Percentiles rank a stretch among this genome's conserved stretches.
Conservation (phyloP, 2,113 vertebrate species). For the Chionodraco myersi region DNA sequence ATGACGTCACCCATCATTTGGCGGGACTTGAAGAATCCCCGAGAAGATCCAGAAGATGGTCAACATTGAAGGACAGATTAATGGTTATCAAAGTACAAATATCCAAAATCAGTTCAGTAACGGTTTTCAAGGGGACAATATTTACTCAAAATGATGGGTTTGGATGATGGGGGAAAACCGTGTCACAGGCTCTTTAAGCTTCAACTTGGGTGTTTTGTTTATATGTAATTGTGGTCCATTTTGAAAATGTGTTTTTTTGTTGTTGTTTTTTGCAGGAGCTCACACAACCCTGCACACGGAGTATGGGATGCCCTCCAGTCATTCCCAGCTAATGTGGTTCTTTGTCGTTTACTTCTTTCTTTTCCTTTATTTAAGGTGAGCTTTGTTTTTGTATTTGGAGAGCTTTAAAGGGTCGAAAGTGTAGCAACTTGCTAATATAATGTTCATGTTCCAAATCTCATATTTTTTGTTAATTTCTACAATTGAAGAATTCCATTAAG, state of each 20-base stretch:
- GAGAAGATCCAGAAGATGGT: too few species aligned
- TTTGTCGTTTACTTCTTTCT: slow-evolving; percentile 99
- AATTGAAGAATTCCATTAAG: not conserved
- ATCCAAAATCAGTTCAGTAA: too few species aligned
- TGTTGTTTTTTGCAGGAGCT: slow-evolving; percentile 83
- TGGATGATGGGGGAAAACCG: too few species aligned
- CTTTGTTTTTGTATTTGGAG: not conserved
- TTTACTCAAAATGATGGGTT: too few species aligned
- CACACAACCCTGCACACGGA: slow-evolving; percentile 89
- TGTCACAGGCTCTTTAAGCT: too few species aligned
- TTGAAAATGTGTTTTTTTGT: slow-evolving; percentile 13
- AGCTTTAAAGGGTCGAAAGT: not conserved
- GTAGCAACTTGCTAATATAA: not conserved
- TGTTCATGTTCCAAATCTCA: not conserved
- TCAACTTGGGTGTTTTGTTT: not conserved
- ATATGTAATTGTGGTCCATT: not conserved
- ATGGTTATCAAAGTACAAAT: too few species aligned
- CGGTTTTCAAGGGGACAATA: too few species aligned
- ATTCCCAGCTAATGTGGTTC: slow-evolving; percentile 99
- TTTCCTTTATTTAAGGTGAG: slow-evolving; percentile 99
- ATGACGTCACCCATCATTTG: too few species aligned
- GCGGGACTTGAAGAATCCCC: too few species aligned
- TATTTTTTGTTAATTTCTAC: not conserved
- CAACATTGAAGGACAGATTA: too few species aligned
- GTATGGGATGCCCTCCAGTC: slow-evolving; percentile 98